Base-by-base conservation (phyloP, 2,113 vertebrate genomes). In the Orthochromis malagaraziensis region DNA sequence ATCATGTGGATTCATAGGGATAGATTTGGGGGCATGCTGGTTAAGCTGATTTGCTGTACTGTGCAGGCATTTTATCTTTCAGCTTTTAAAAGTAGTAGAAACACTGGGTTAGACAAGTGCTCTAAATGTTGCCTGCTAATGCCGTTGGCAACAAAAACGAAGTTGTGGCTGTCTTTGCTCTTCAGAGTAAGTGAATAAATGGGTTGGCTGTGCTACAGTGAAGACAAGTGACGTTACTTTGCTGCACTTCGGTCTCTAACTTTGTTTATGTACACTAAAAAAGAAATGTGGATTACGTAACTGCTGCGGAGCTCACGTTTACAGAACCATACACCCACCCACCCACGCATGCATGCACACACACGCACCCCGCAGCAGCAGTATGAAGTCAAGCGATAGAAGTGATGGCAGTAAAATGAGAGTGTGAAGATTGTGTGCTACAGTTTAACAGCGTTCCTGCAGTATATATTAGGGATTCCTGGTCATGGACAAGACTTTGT, bases 231-330 rank as follows among this genome's bases (percentile, higher is more conserved):
- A 82, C 49, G 54, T 51, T 19, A 38, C 26, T n/a, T 65, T 17
- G 83, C 63, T 29, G 29, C 42, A 29, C 58, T 70, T 79, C 17
- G 21, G 19, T 77, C 26, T 79, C 7, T 33, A 29, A 54, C 55
- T 73, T 83, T 88, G 86, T 91, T 88, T 87, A 70, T 85, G 38
- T 58, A 8, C 33, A 33, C 84, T 26, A 47, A 82, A 81, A 82
- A 68, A 81, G 58, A 91, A 84, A 88, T 58, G 82, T 54, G 82
- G 79, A 58, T 89, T 85, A 73, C 55, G 14, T 87, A 89, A 91
- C 51, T 29, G 2, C 84, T 79, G 80, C 14, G 45, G 26, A 57
- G 19, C 70, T 75, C 19, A 63, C 9, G 33, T 84, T 57, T n/a
- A 55, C 54, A 55, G 42, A 24, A 1, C 51, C 68, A 75, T 9